phyloP scores from a whole-genome alignment of 2,797 vertebrate genomes.

The Novumbra hubbsi region DNA sequence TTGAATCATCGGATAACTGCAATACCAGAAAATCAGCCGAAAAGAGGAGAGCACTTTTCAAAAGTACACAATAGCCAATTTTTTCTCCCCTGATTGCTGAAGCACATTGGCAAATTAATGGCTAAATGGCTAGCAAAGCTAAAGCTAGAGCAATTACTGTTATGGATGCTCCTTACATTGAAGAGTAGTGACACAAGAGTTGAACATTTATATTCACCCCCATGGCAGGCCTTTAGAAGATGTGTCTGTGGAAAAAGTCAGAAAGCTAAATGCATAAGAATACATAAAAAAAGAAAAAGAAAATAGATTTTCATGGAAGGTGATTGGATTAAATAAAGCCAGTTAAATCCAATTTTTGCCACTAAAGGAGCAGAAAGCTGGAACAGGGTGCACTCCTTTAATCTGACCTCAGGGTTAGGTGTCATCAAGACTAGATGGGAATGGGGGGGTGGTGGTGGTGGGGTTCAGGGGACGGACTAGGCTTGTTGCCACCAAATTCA shows the following conservation, averaged over 20 bases:
- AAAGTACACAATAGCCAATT: constrained; percentile 4
- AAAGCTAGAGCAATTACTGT: neutral
- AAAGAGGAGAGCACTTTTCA: constrained; percentile 12
- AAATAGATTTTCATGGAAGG: neutral
- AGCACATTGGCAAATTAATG: neutral
- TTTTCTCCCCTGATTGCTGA: neutral
- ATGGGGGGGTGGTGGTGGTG: neutral
- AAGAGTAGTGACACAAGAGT: neutral
- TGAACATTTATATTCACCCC: neutral
- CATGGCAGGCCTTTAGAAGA: neutral
- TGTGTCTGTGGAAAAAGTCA: neutral
- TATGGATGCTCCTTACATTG: neutral
- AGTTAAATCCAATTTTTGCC: constrained; percentile 3
- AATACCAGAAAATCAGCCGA: constrained; percentile 12
- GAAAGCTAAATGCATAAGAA: neutral
- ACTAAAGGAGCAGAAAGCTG: neutral
- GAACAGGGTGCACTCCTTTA: neutral
- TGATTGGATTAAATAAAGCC: constrained; percentile 5
- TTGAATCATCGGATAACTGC: constrained; percentile 31
- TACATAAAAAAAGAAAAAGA: neutral
- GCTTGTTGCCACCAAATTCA: neutral
- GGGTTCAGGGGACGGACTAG: neutral
- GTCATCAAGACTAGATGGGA: neutral
- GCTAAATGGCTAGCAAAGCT: neutral
- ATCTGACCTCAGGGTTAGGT: neutral